A percentile compares a stretch with the other conserved stretches of the same genome.
Conservation (phyloP, 2,888 invertebrate species). For the Phengaris arion region DNA sequence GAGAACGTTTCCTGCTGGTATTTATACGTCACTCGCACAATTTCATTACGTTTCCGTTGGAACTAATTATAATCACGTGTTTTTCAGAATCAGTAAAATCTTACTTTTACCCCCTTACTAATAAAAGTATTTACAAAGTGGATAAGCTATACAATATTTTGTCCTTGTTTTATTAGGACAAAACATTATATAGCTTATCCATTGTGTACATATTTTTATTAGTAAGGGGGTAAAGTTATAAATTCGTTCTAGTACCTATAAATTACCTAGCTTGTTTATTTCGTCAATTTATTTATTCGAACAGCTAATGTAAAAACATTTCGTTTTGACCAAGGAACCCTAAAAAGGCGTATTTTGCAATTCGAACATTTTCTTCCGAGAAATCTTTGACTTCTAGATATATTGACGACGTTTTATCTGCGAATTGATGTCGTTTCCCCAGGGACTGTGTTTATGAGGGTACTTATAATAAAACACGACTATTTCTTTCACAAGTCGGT, state of each 20-base stretch:
- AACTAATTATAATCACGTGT: not conserved
- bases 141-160: no score
- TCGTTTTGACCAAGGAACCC: not conserved
- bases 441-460: not conserved
- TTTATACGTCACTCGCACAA: not conserved
- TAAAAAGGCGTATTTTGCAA: not conserved
- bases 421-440: conserved; percentile 1
- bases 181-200: no score
- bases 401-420: conserved; percentile 1
- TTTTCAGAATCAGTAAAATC: not conserved
- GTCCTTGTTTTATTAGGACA: no score
- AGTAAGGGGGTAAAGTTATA: no score
- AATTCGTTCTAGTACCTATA: no score
- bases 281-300: no score
- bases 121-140: no score
- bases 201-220: no score
- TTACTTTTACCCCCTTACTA: no score
- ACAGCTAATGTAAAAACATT: not conserved
- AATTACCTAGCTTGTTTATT: no score
- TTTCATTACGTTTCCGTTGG: not conserved
- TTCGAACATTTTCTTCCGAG: not conserved
- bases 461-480: conserved; percentile 14
- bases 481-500: conserved; percentile 12
- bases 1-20: not conserved
- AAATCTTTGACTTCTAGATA: conserved; percentile 10